These are phyloP conservation scores for Formica exsecta DNA, from an alignment of 1,140 invertebrate species.

Conservation along the genomic window DNA sequence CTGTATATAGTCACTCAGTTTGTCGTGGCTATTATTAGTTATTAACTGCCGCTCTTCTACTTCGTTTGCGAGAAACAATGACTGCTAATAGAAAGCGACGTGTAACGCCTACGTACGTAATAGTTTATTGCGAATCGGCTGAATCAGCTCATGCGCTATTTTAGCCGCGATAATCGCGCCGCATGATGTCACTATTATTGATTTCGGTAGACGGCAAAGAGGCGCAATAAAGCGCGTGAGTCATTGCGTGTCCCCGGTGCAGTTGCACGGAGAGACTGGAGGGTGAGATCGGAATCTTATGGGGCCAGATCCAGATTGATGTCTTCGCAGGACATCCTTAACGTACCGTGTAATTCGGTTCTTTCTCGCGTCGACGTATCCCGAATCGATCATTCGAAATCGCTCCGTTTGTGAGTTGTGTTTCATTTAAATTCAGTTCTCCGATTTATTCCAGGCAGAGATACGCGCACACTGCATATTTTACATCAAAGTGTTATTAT, in stretches of 20 bases:
- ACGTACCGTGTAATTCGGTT: constrained; percentile 76
- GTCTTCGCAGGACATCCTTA: constrained; percentile 66
- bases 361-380: constrained; percentile 57
- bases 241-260: constrained; percentile 66
- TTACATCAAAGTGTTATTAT: background rate
- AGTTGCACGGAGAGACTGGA: constrained; percentile 69
- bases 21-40: constrained; percentile 47
- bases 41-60: constrained; percentile 33
- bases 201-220: constrained; percentile 43
- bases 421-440: background rate
- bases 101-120: constrained; percentile 7
- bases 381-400: constrained; percentile 62
- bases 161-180: constrained; percentile 26
- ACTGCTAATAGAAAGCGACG: constrained; percentile 4
- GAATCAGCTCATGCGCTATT: constrained; percentile 51
- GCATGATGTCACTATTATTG: constrained; percentile 53
- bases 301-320: constrained; percentile 77
- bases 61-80: constrained; percentile 32
- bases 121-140: constrained; percentile 34
- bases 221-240: constrained; percentile 62
- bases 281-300: constrained; percentile 64
- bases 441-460: constrained; percentile 1
- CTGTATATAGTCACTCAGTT: background rate
- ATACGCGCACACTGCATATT: background rate
- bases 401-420: background rate